These are phyloP conservation scores for Sebastes diaconus DNA, from an alignment of 2,797 vertebrate species.

Conservation along the genomic window DNA sequence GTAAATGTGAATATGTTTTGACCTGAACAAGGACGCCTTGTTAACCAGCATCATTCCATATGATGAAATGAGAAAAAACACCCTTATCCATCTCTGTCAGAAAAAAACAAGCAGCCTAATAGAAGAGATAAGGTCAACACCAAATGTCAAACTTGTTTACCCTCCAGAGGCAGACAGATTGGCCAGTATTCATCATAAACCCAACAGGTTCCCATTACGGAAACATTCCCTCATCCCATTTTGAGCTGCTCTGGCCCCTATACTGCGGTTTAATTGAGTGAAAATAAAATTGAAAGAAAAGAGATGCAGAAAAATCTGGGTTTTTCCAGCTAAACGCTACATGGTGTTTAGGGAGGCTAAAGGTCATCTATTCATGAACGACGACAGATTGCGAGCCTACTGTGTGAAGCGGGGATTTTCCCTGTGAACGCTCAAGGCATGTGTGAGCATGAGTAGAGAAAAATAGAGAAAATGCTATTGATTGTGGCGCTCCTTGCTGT, in stretches of 20 bases:
- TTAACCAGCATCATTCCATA: slow-evolving; percentile 70
- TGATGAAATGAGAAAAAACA: slow-evolving; percentile 66
- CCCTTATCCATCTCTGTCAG: slow-evolving; percentile 73
- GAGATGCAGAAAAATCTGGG: not conserved
- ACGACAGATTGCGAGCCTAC: slow-evolving; percentile 8
- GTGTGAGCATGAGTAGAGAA: slow-evolving; percentile 1
- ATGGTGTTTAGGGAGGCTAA: slow-evolving; percentile 27
- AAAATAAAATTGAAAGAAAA: slow-evolving; percentile 42
- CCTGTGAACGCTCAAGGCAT: not conserved
- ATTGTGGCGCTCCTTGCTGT: slow-evolving; percentile 42
- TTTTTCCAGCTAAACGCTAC: slow-evolving; percentile 3
- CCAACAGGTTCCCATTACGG: slow-evolving; percentile 63
- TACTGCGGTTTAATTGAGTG: slow-evolving; percentile 51
- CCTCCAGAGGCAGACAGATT: slow-evolving; percentile 75
- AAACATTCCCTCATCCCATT: slow-evolving; percentile 33
- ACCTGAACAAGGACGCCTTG: slow-evolving; percentile 70
- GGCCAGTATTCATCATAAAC: slow-evolving; percentile 75
- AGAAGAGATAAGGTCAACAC: slow-evolving; percentile 79
- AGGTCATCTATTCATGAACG: slow-evolving; percentile 49
- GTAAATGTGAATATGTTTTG: slow-evolving; percentile 54
- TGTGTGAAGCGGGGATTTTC: not conserved
- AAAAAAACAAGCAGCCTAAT: slow-evolving; percentile 73
- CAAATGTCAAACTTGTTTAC: slow-evolving; percentile 84
- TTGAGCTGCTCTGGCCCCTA: not conserved
- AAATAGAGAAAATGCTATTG: slow-evolving; percentile 43